These are phyloP conservation scores for Papilio helenus DNA, from an alignment of 1,140 invertebrate genomes.

Conservation along the genomic window DNA sequence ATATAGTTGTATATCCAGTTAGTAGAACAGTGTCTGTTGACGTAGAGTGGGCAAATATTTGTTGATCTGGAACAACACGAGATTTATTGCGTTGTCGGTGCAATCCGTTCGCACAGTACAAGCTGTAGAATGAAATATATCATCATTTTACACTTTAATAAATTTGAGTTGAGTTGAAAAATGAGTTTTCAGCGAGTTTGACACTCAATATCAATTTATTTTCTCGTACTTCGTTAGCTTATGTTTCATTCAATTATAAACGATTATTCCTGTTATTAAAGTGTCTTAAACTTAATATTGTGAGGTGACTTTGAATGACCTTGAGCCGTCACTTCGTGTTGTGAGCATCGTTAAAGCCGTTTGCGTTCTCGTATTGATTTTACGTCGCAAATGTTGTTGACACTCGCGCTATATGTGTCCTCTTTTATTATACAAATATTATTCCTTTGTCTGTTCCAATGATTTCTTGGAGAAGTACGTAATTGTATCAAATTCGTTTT, in stretches of 20 bases:
- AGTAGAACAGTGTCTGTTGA: not conserved
- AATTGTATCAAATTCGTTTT: too few relatives aligned
- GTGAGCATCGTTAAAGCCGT: constrained; percentile 7
- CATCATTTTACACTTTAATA: not conserved
- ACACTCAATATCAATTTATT: too few relatives aligned
- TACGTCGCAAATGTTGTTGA: not conserved
- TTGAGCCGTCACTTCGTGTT: not conserved
- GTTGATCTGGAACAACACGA: not conserved
- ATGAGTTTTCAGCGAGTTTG: too few relatives aligned
- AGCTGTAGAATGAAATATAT: not conserved
- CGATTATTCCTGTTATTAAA: not conserved
- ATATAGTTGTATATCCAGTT: not conserved
- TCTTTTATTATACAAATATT: not conserved
- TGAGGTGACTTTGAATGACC: not conserved
- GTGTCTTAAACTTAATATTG: not conserved
- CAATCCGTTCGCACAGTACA: not conserved
- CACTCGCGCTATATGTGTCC: not conserved
- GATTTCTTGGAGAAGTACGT: too few relatives aligned
- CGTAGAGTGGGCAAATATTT: not conserved
- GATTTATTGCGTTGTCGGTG: constrained; percentile 2
- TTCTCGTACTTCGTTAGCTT: not conserved
- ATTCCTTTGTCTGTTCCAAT: not conserved
- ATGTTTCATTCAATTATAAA: not conserved
- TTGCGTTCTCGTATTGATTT: constrained; percentile 11
- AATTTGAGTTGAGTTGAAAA: too few relatives aligned